Percentiles rank a stretch among this genome's conserved stretches.
Evolutionary conservation across 1,140 invertebrate genomes (phyloP).

Genomic region (Scaptodrosophila lebanonensis): DNA sequence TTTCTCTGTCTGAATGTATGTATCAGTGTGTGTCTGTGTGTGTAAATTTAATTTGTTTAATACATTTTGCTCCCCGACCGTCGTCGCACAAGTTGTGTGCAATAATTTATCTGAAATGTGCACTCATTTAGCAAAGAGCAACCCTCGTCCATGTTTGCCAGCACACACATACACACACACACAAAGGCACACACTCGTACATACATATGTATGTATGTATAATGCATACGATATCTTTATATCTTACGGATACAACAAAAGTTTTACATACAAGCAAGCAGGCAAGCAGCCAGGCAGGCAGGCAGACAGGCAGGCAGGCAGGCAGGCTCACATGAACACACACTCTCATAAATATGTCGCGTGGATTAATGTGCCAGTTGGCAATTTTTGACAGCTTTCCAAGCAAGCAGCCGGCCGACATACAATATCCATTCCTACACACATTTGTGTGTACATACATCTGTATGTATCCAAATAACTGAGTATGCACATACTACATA

Average conservation of each 20-base stretch:
- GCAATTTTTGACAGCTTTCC: slow-evolving; percentile 66
- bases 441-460: background rate
- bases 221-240: slow-evolving; percentile 59
- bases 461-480: background rate
- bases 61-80: slow-evolving; percentile 57
- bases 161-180: slow-evolving; percentile 10
- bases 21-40: slow-evolving; percentile 39
- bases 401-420: slow-evolving; percentile 29
- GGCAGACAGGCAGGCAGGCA: background rate
- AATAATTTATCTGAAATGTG: slow-evolving; percentile 76
- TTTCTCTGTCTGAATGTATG: background rate
- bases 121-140: slow-evolving; percentile 70
- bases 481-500: slow-evolving; percentile 9
- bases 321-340: slow-evolving; percentile 32
- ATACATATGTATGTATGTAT: background rate
- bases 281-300: background rate
- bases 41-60: slow-evolving; percentile 76
- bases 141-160: slow-evolving; percentile 60
- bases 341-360: slow-evolving; percentile 73
- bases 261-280: no score
- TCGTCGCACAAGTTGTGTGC: slow-evolving; percentile 67
- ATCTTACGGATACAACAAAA: slow-evolving; percentile 61
- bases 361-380: slow-evolving; percentile 74
- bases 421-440: background rate
- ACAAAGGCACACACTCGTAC: slow-evolving; percentile 8